A percentile compares a stretch with the other conserved stretches of the same genome.
phyloP scores from a whole-genome alignment of 2,888 invertebrate species.

The Ctena decussata region DNA sequence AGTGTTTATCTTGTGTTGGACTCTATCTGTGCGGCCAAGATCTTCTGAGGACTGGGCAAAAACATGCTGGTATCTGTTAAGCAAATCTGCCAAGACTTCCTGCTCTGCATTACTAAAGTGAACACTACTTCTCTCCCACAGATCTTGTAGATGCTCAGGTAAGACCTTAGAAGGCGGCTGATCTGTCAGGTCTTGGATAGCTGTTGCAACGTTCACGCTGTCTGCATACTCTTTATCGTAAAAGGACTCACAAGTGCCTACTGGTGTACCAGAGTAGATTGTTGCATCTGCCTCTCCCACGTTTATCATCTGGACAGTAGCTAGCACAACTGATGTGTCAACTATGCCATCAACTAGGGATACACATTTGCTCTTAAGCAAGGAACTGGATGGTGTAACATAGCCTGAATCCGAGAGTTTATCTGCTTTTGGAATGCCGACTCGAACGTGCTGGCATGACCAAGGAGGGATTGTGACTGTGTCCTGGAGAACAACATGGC shows the following conservation, averaged over 20 bases:
- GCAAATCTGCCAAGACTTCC: not conserved
- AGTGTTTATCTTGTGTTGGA: constrained; percentile 49
- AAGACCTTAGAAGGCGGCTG: constrained; percentile 63
- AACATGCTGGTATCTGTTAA: too few species aligned
- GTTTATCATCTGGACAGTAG: not conserved
- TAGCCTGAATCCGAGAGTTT: not conserved
- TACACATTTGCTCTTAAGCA: not conserved
- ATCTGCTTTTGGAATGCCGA: not conserved
- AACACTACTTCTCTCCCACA: not conserved
- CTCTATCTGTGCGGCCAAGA: constrained; percentile 8
- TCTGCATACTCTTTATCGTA: constrained; percentile 47
- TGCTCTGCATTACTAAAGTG: too few species aligned
- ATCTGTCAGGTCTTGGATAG: constrained; percentile 73
- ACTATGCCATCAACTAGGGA: not conserved
- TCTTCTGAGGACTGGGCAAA: too few species aligned
- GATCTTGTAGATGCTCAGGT: not conserved
- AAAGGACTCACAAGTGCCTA: not conserved
- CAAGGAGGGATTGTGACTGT: not conserved
- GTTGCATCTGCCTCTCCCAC: not conserved
- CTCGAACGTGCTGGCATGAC: not conserved
- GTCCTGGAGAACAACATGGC: not conserved
- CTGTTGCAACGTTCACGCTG: constrained; percentile 60
- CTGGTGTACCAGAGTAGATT: not conserved
- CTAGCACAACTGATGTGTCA: not conserved
- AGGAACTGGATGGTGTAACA: not conserved